Evolutionary conservation across 1,140 invertebrate species (phyloP), one percentile per base, ranked within the genome.

Genomic region (Fopius arisanus): DNA sequence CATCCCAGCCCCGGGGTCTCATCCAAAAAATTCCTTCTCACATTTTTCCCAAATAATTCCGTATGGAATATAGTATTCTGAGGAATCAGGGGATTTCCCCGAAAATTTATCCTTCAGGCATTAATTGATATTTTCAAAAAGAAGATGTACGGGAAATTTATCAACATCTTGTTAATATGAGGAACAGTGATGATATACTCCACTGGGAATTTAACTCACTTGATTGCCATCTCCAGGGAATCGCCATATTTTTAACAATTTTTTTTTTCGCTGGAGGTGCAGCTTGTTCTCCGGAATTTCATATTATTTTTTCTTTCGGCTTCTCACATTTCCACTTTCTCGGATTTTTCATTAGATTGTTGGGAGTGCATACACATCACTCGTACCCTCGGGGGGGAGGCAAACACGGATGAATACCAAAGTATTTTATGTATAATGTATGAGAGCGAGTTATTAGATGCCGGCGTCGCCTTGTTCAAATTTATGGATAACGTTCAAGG

Each of bases 391-490:
- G 73, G 59, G 51, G 59, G 51, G 62, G 63, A 33, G n/a, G 29
- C n/a, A 65, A 33, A 77, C 41, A 41, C 7, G 68, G 68, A 77
- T 77, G 75, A 76, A 76, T 76, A 76, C 43, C 69, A 77, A 74
- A 71, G 71, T 14, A 67, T 68, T 74, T 77, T 77, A 77, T 77
- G 72, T 74, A 74, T 77, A 67, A 74, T 77, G 72, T 72, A 77
- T 77, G 73, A 75, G 73, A 48, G 29, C 29, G 31, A 73, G 67
- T 73, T 77, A 74, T 77, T 77, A 77, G 75, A 76, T n/a, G 65
- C 12, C 71, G 41, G 65, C 51, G 68, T 69, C 37, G 67, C 33
- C 69, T 72, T 74, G 68, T 72, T 70, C 63, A 71, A 76, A 77
- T 77, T 77, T 77, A 77, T 77, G 65, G 72, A 74, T 74, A 77